Evolutionary conservation across 2,888 invertebrate genomes (phyloP).

Genomic region (Ennomos fuscantarius): DNA sequence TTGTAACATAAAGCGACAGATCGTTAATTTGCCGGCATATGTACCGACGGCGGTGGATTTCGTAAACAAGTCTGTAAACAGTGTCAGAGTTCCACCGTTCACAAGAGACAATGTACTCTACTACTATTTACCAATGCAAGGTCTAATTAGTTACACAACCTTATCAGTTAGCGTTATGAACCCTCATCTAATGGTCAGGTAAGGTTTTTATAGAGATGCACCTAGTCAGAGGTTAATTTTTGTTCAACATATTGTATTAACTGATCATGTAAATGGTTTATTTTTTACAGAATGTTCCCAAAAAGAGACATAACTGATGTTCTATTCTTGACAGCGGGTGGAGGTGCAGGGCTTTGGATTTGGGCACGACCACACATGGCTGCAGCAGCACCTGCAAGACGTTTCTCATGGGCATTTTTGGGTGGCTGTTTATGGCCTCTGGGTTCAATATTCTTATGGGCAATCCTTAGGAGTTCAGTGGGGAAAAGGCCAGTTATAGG

Average conservation of each 20-base stretch:
- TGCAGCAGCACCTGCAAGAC: slow-evolving; percentile 85
- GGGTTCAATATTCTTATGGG: slow-evolving; percentile 95
- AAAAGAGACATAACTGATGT: slow-evolving; percentile 92
- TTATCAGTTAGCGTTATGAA: slow-evolving; percentile 94
- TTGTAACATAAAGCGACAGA: slow-evolving; percentile 59
- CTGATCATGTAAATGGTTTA: slow-evolving; percentile 1
- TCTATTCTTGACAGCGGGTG: slow-evolving; percentile 91
- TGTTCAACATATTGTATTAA: too few species aligned
- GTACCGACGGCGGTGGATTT: slow-evolving; percentile 69
- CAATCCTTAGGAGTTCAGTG: slow-evolving; percentile 91
- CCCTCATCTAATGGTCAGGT: slow-evolving; percentile 90
- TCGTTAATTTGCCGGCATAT: slow-evolving; percentile 59
- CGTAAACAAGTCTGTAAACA: slow-evolving; percentile 70
- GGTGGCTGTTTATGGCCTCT: slow-evolving; percentile 94
- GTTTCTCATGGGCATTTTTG: slow-evolving; percentile 89
- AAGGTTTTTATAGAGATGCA: slow-evolving; percentile 25
- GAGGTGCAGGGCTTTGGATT: slow-evolving; percentile 93
- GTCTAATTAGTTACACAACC: slow-evolving; percentile 90
- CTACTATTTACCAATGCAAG: slow-evolving; percentile 91
- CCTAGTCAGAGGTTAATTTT: neutral
- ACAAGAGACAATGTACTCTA: slow-evolving; percentile 89
- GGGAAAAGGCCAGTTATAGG: slow-evolving; percentile 89
- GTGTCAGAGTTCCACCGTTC: slow-evolving; percentile 86
- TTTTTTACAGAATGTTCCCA: slow-evolving; percentile 87
- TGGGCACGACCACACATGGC: slow-evolving; percentile 92